Base-by-base conservation (phyloP, 2,888 invertebrate genomes). In the Unio pictorum region DNA sequence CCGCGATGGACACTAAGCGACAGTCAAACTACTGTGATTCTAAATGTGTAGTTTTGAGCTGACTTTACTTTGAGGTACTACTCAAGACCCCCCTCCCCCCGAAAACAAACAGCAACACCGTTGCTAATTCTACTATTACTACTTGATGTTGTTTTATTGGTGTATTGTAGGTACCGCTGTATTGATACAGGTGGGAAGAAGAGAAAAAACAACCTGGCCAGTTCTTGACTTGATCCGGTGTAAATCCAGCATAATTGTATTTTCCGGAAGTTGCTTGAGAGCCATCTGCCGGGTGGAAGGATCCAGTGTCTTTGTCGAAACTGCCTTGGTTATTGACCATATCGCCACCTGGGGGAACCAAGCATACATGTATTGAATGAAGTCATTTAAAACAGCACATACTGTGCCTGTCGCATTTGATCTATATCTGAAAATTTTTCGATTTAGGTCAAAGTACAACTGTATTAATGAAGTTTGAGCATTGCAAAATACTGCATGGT, bases 261-360 rank as follows among this genome's bases (percentile, higher is more conserved):
- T 72, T 74, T n/a, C 72, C 72, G 18, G 74, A 74, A 55, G 74
- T 74, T 3, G 74, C 71, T 23, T 74, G 74, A 26, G 72, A 72
- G 2, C 74, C 74, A 23, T 67, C 67, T 30, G 64, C 65, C 6
- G 74, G 74, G 20, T 72, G 64, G 60, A 67, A 74, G 55, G 69
- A 69, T 34, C 74, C 74, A 11, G 74, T 74, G 55, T 72, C 72
- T 54, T 69, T 69, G 66, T 74, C 69, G 20, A 74, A 74, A 1
- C 72, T 72, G 18, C 74, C 72, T 57, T 74, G 74, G 59, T 74
- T 74, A 59, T 74, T 72, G 7, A 74, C 69, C 74, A 74, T 74
- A n/a, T 69, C 67, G 18, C 74, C 74, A 28, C 74, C 74, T 72
- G 28, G 23, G 1, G 15, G 0, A 7, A 18, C 15, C 18, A n/a